Evolutionary conservation across 2,888 invertebrate species (phyloP).

Genomic region (Parelbella ahira): DNA sequence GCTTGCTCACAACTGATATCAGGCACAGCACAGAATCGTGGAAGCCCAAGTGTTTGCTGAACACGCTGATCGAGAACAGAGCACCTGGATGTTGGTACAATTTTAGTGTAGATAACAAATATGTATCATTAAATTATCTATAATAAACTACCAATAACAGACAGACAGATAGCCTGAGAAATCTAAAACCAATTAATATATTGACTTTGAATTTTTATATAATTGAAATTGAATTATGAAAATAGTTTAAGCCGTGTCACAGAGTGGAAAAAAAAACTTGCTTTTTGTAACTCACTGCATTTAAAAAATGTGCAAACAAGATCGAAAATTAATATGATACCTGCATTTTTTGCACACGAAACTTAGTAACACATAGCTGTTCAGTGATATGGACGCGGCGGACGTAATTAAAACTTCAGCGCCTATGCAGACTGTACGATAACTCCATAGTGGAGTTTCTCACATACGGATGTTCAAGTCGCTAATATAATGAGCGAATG

Average conservation of each 20-base stretch:
- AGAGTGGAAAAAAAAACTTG: no score
- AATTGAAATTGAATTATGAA: no score
- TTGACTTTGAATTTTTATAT: no score
- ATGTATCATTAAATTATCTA: no score
- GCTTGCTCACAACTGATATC: constrained; percentile 62
- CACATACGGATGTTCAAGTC: constrained; percentile 12
- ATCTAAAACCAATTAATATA: no score
- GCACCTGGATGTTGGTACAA: no score
- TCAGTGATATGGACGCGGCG: constrained; percentile 6
- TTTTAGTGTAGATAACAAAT: no score
- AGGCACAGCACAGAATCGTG: constrained; percentile 66
- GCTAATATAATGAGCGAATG: constrained; percentile 17
- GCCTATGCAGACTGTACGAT: constrained; percentile 12
- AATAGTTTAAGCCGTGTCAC: no score
- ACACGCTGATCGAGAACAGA: constrained; percentile 65
- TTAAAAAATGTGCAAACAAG: no score
- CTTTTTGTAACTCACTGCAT: no score
- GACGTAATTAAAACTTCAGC: constrained; percentile 20
- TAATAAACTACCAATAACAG: no score
- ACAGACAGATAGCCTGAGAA: no score
- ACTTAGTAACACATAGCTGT: constrained; percentile 14
- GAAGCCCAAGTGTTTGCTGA: constrained; percentile 67
- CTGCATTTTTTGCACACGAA: constrained; percentile 12
- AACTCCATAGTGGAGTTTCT: constrained; percentile 4
- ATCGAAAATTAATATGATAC: background rate